Percentiles rank a stretch among this genome's conserved stretches.
phyloP scores from a whole-genome alignment of 2,888 invertebrate genomes.

The Himalopsyche kuldschensis region DNA sequence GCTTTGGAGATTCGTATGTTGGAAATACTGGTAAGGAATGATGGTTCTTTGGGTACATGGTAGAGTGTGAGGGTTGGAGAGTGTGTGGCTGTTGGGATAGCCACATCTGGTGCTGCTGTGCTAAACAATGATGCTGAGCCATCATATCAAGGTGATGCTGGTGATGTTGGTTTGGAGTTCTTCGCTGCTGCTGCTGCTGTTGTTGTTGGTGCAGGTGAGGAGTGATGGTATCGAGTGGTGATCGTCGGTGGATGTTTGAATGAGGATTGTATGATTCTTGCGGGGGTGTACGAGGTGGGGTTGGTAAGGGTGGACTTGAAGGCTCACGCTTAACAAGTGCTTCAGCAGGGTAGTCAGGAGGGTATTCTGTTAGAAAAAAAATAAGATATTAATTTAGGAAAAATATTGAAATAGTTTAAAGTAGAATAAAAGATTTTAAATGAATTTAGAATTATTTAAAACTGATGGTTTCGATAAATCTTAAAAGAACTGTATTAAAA shows the following conservation, averaged over 20 bases:
- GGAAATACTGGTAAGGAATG: constrained; percentile 30
- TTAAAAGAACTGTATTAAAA: too few relatives aligned
- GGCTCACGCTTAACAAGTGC: constrained; percentile 64
- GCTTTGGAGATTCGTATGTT: constrained; percentile 29
- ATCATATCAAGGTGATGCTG: constrained; percentile 34
- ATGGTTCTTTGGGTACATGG: constrained; percentile 46
- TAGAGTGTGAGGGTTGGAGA: constrained; percentile 43
- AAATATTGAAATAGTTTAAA: too few relatives aligned
- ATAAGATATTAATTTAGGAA: not conserved
- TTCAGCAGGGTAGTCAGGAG: constrained; percentile 62
- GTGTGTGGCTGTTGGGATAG: constrained; percentile 41
- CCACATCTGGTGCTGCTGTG: constrained; percentile 39
- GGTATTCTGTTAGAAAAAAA: constrained; percentile 53
- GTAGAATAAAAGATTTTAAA: too few relatives aligned
- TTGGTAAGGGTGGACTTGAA: constrained; percentile 63
- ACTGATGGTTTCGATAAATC: too few relatives aligned
- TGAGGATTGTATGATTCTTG: constrained; percentile 46
- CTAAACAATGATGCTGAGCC: constrained; percentile 41
- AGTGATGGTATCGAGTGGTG: constrained; percentile 49
- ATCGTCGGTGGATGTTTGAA: constrained; percentile 52
- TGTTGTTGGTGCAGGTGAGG: constrained; percentile 33
- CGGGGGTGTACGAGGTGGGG: constrained; percentile 75
- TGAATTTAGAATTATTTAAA: too few relatives aligned
- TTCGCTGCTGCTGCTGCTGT: not conserved
- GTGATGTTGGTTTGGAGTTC: constrained; percentile 2